Evolutionary conservation across 2,888 invertebrate species (phyloP).

Genomic region (Ephialtes manifestator): DNA sequence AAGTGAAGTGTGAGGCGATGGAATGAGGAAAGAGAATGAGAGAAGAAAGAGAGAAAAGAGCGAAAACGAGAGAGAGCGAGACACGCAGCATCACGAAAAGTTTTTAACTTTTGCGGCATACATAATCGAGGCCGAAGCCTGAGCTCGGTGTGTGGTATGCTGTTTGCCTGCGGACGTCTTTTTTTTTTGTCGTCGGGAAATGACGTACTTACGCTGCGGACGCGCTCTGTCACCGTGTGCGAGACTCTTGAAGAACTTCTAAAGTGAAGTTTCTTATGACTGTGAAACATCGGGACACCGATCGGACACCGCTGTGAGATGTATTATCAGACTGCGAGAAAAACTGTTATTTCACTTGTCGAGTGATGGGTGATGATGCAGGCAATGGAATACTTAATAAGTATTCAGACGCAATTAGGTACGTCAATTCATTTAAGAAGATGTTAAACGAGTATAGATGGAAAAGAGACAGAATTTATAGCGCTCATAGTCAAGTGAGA

Average conservation of each 20-base stretch:
- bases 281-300: conserved; percentile 6
- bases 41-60: neutral
- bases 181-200: conserved; percentile 58
- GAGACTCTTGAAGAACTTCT: conserved; percentile 45
- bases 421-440: conserved; percentile 35
- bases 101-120: conserved; percentile 58
- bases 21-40: neutral
- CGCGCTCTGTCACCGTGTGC: conserved; percentile 1
- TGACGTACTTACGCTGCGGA: conserved; percentile 46
- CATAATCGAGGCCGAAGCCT: conserved; percentile 61
- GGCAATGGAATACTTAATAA: conserved; percentile 15
- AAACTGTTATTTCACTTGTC: conserved; percentile 51
- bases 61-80: neutral
- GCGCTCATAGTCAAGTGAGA: too few species aligned
- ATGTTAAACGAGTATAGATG: neutral
- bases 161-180: conserved; percentile 32
- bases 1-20: neutral
- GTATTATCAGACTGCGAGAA: conserved; percentile 25
- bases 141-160: neutral
- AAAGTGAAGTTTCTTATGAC: conserved; percentile 33
- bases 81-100: conserved; percentile 21
- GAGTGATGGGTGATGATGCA: conserved; percentile 7
- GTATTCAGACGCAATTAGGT: conserved; percentile 59
- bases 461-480: too few species aligned
- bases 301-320: conserved; percentile 13